These are phyloP conservation scores for Bucco capensis DNA, from an alignment of 2,113 vertebrate species.

Conservation along the genomic window DNA sequence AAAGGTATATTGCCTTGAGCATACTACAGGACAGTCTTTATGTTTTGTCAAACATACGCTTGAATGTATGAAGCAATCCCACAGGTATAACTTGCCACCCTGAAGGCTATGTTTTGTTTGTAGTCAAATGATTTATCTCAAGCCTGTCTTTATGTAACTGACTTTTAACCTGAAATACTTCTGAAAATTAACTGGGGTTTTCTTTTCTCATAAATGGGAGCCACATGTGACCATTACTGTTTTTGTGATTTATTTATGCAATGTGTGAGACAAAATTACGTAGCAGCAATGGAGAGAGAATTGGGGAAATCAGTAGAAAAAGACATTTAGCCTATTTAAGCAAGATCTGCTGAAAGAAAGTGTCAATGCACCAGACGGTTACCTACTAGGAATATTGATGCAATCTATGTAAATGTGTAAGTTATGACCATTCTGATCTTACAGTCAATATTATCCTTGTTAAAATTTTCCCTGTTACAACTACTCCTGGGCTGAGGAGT, in stretches of 20 bases:
- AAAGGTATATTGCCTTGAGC: neutral
- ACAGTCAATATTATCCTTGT: neutral
- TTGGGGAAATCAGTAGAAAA: neutral
- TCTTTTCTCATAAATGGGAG: neutral
- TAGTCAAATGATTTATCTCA: neutral
- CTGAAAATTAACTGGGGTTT: neutral
- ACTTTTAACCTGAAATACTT: neutral
- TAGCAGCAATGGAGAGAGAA: neutral
- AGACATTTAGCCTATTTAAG: neutral
- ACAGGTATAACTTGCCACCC: neutral
- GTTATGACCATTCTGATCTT: constrained; percentile 20
- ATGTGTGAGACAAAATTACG: accelerated
- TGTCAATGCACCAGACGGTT: neutral
- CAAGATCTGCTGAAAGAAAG: neutral
- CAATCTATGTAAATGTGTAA: neutral
- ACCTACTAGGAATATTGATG: neutral
- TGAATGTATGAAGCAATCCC: neutral
- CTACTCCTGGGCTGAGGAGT: neutral
- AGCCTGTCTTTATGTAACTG: neutral
- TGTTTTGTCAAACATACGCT: neutral
- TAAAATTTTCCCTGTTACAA: neutral
- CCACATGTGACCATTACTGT: neutral
- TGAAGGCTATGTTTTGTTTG: neutral
- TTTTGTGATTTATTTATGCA: neutral
- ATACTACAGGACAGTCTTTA: neutral